Evolutionary conservation across 2,113 vertebrate species (phyloP), one percentile per base, ranked within the genome.

Genomic region (Microcebus jonahi): DNA sequence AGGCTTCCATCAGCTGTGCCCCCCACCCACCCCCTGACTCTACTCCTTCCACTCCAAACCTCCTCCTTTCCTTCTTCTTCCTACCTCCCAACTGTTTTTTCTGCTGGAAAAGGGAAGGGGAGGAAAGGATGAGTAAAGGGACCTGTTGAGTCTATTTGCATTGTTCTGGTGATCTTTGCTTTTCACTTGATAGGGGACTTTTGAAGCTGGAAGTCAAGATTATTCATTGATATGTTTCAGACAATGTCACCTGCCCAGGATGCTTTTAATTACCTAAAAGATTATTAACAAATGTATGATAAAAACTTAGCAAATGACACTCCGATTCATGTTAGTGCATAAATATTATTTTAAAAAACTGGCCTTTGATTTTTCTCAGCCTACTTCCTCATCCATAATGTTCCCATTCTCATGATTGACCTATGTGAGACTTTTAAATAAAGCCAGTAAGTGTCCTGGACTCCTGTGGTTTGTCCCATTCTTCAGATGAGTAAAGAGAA

Each of bases 181-280:
- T 73, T 70, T 23, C 86, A 18, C 23, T 65, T 55, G 20, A 61
- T 14, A 76, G 39, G n/a, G 85, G 50, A 15, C 11, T 71, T 87
- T 70, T 93, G 53, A 85, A 89, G 36, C 50, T 27, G 48, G 34
- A 96, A 81, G 21, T 86, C 31, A 92, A 95, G 55, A 85, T 88
- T 85, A 68, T 90, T 70, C 23, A 94, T 1, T 61, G 34, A 18
- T 57, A 45, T 13, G 3, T 85, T 93, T 71, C 17, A 18, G 31
- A 55, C 2, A 61, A 77, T 75, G 85, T 88, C 45, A 77, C 2
- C 15, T 90, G 8, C 25, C 45, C 45, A 63, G 31, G 18, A 21
- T 76, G 18, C 17, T 75, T 50, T 15, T 90, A 76, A 88, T 6
- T 85, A 15, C 20, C 77, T 9, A 8, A 12, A 63, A 71, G 21